Evolutionary conservation across 2,888 invertebrate species (phyloP).

Genomic region (Aphidius colemani): DNA sequence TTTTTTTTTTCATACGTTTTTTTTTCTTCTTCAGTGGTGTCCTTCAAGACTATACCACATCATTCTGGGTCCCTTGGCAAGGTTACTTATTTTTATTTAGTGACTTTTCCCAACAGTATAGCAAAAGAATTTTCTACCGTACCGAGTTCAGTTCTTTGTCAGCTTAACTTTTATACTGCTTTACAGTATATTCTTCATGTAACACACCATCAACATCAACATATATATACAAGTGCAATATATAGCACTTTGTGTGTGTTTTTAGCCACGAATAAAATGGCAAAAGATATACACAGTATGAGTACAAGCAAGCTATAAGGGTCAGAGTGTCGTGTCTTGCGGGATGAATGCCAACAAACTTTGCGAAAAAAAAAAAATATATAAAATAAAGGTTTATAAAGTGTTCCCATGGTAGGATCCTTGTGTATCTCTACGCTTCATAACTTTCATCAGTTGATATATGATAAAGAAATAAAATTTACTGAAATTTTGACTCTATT

Average conservation of each 20-base stretch:
- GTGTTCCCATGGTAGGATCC: constrained; percentile 40
- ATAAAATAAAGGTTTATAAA: constrained; percentile 50
- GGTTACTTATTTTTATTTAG: constrained; percentile 38
- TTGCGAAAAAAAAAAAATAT: constrained; percentile 47
- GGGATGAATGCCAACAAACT: constrained; percentile 58
- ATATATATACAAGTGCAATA: constrained; percentile 6
- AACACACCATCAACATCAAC: not conserved
- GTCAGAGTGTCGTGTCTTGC: constrained; percentile 45
- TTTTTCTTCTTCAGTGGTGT: constrained; percentile 22
- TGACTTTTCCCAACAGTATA: constrained; percentile 24
- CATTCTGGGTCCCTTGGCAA: not conserved
- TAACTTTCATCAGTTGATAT: constrained; percentile 43
- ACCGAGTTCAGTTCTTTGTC: constrained; percentile 25
- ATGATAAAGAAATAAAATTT: not conserved
- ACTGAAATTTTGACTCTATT: constrained; percentile 13
- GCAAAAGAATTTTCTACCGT: constrained; percentile 18
- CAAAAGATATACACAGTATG: constrained; percentile 29
- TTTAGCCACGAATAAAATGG: constrained; percentile 27
- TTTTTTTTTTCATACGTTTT: constrained; percentile 15
- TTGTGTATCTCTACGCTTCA: constrained; percentile 52
- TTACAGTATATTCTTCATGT: constrained; percentile 23
- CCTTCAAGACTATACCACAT: constrained; percentile 30
- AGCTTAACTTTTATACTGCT: constrained; percentile 21
- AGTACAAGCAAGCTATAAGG: constrained; percentile 29
- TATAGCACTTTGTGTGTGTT: constrained; percentile 8